These are phyloP conservation scores for Phortica variegata DNA, from an alignment of 1,140 invertebrate species.

Conservation along the genomic window DNA sequence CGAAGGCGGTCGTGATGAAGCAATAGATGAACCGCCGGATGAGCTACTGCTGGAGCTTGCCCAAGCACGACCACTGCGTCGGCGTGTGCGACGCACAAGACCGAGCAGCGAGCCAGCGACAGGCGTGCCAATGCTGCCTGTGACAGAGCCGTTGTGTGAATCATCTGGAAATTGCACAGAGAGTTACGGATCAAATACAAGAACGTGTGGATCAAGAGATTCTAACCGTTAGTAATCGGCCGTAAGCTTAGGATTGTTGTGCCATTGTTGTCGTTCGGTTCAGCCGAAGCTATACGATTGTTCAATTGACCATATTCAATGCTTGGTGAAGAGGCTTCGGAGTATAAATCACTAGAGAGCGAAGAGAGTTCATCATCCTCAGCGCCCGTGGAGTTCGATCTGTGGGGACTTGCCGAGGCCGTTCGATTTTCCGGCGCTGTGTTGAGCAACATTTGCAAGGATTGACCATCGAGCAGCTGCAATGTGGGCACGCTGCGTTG, in stretches of 20 bases:
- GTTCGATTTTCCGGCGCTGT: neutral
- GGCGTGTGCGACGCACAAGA: constrained; percentile 35
- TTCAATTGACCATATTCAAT: constrained; percentile 12
- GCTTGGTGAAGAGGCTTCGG: constrained; percentile 4
- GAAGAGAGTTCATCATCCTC: constrained; percentile 29
- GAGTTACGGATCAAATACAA: too few species aligned
- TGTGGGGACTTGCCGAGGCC: neutral
- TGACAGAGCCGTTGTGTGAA: too few species aligned
- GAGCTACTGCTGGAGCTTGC: constrained; percentile 40
- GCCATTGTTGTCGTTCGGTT: constrained; percentile 9
- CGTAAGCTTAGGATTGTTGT: constrained; percentile 5
- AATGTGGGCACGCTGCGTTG: constrained; percentile 54
- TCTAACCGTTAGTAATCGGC: constrained; percentile 18
- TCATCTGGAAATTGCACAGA: too few species aligned
- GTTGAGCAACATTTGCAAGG: constrained; percentile 10
- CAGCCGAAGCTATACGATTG: constrained; percentile 37
- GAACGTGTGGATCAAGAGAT: constrained; percentile 16
- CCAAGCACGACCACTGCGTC: constrained; percentile 42
- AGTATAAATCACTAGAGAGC: constrained; percentile 29
- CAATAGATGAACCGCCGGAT: constrained; percentile 29
- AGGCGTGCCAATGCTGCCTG: constrained; percentile 25
- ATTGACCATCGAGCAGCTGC: constrained; percentile 52
- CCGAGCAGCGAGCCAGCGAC: constrained; percentile 46
- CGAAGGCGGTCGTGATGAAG: constrained; percentile 31
- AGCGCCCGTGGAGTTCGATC: too few species aligned